These are phyloP conservation scores for Cebus imitator DNA, from an alignment of 2,113 vertebrate genomes.

Conservation along the genomic window DNA sequence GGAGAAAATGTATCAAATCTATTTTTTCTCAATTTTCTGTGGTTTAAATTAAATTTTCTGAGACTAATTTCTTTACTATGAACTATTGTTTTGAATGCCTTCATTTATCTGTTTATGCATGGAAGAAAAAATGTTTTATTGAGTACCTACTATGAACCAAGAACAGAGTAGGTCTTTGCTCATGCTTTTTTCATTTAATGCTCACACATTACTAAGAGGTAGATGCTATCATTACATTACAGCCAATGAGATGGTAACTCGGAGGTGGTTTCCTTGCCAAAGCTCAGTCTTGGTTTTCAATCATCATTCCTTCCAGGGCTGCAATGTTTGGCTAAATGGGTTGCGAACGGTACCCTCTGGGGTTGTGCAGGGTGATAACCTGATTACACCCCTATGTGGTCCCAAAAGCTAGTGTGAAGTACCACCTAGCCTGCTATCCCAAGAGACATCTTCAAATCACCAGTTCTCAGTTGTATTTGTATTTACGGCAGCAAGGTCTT, in stretches of 20 bases:
- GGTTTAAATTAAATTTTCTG: neutral
- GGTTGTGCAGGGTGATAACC: neutral
- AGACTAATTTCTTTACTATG: neutral
- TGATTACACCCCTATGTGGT: neutral
- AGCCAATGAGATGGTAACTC: neutral
- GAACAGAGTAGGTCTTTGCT: neutral
- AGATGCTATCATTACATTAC: neutral
- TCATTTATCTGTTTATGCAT: neutral
- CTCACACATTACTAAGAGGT: neutral
- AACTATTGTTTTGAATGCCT: neutral
- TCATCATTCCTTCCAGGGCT: neutral
- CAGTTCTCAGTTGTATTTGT: neutral
- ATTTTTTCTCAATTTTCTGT: neutral
- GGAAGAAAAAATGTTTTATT: neutral
- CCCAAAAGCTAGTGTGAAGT: neutral
- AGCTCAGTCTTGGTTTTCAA: neutral
- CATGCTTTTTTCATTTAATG: neutral
- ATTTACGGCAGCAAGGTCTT: neutral
- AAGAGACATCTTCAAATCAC: neutral
- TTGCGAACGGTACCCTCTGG: neutral
- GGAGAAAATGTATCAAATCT: neutral
- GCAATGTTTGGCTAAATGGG: neutral
- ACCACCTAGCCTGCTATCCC: fast-evolving
- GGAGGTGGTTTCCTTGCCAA: neutral
- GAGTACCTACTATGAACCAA: neutral